phyloP scores from a whole-genome alignment of 2,797 vertebrate species.

The Leptodactylus fallax region DNA sequence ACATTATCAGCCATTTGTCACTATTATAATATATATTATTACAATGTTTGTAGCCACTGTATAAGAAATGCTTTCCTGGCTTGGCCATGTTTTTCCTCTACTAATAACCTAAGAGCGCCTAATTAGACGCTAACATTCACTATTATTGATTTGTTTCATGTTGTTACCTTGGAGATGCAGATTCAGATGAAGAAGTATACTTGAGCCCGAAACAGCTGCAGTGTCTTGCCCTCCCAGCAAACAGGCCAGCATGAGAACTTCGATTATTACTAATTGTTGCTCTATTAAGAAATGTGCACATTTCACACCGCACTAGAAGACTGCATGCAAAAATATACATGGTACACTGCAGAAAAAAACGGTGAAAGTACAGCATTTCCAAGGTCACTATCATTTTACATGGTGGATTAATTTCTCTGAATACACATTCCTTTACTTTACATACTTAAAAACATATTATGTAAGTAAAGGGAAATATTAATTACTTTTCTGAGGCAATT shows the following conservation, averaged over 20 bases:
- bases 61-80: background rate
- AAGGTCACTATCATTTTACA: background rate
- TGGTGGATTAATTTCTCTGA: background rate
- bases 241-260: constrained; percentile 35
- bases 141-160: constrained; percentile 60
- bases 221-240: constrained; percentile 48
- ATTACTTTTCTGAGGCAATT: constrained; percentile 3
- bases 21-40: background rate
- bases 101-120: constrained; percentile 51
- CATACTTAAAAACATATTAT: background rate
- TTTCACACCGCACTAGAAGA: constrained; percentile 16
- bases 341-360: background rate
- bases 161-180: constrained; percentile 60
- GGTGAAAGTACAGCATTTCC: background rate
- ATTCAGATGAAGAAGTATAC: constrained; percentile 54
- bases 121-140: constrained; percentile 54
- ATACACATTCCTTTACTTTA: background rate
- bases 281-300: constrained; percentile 34
- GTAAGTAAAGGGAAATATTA: background rate
- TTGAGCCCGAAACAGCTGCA: constrained; percentile 55
- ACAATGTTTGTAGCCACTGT: background rate
- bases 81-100: background rate
- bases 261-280: constrained; percentile 52
- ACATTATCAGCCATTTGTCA: background rate
- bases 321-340: background rate